Conservation (phyloP, 2,888 invertebrate genomes). For the Lasioglossum leucozonium region DNA sequence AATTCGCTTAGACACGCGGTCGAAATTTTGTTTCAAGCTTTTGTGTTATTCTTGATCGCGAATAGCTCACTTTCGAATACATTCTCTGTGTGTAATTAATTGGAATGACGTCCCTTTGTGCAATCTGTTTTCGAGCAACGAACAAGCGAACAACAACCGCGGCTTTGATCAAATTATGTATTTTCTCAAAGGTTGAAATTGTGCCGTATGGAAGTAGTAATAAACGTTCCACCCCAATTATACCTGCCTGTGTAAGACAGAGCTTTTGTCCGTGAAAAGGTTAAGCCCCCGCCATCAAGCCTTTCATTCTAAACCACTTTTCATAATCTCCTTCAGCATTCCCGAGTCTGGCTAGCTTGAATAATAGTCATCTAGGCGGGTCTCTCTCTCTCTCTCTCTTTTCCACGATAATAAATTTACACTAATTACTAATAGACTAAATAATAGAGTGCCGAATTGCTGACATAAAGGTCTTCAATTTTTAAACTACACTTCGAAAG, state of each 20-base stretch:
- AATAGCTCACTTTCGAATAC: background rate
- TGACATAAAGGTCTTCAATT: background rate
- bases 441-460: background rate
- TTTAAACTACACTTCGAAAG: background rate
- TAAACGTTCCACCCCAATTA: background rate
- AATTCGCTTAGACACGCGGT: background rate
- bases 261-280: slow-evolving; percentile 6
- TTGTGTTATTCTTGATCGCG: background rate
- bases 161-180: slow-evolving; percentile 6
- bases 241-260: background rate
- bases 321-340: background rate
- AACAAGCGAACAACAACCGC: background rate
- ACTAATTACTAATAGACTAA: too few relatives aligned
- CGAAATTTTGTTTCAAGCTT: background rate
- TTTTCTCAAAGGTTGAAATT: background rate
- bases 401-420: background rate
- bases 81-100: background rate
- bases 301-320: slow-evolving; percentile 1
- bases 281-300: background rate
- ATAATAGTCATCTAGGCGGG: background rate
- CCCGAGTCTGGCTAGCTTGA: background rate
- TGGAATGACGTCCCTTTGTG: background rate
- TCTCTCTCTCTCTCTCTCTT: background rate
- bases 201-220: too few relatives aligned
- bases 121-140: background rate